Base-by-base conservation (phyloP, 2,888 invertebrate species). In the Fissipunctia ypsillon region DNA sequence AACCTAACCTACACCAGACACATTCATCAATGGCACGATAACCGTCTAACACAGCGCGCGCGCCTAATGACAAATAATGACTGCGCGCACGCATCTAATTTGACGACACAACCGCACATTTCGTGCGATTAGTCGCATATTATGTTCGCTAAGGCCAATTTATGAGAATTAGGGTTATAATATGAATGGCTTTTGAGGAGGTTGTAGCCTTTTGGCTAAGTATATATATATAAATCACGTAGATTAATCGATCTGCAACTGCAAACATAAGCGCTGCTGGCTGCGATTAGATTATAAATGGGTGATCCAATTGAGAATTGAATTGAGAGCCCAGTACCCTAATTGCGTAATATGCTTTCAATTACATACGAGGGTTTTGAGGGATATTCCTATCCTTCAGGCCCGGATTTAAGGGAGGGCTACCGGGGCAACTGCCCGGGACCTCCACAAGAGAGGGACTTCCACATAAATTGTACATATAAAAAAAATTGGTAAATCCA, bases 21-120 rank as follows among this genome's bases (percentile, higher is more conserved):
- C 70, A 84, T 84, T 56, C 60, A 82, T 82, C 85, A 81, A 81
- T 81, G 43, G 84, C 38, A 7, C 45, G 84, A 87, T 86, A 84
- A 86, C 86, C 86, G 57, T 81, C 86, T 72, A 50, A 48, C 76
- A 65, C 66, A 28, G 69, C 75, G 66, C 88, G 84, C 78, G 81
- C 75, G 50, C n/a, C 35, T 87, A 84, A 86, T 87, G 77, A 75
- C 70, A 81, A 75, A 83, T 87, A 86, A 86, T 87, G 70, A 81
- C 61, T 57, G 76, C 76, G 73, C 74, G 31, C 75, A 84, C 86
- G 86, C 86, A 76, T 73, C 64, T 73, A 66, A 85, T 65, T 80
- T 66, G 73, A 73, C 64, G 64, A 86, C 81, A 68, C 78, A 64
- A 78, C 86, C 76, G 75, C 76, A 75, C 50, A 83, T 76, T 76